Conservation (phyloP, 1,140 invertebrate genomes). For the Diachasma alloeum region DNA sequence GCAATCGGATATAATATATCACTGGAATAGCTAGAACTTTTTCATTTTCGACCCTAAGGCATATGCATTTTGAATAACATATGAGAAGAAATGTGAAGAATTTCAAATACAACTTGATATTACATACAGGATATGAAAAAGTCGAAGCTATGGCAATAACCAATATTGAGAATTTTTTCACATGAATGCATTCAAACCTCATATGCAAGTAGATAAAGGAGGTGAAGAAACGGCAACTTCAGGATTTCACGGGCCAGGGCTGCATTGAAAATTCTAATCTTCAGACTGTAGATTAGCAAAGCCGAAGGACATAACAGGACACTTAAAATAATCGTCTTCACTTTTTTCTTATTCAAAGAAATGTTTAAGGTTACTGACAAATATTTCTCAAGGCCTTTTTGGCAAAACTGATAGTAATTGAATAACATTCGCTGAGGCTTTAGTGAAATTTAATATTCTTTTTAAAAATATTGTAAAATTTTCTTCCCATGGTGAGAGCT, state of each 20-base stretch:
- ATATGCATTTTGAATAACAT: neutral
- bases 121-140: neutral
- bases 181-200: neutral
- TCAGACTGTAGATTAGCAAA: no score
- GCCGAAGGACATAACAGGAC: no score
- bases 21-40: neutral
- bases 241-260: no score
- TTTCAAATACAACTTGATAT: neutral
- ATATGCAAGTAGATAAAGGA: neutral
- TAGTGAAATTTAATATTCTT: neutral
- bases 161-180: neutral
- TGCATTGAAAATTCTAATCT: no score
- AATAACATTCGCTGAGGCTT: no score
- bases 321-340: no score
- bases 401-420: no score
- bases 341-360: no score
- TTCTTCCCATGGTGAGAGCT: neutral
- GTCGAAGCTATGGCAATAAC: neutral
- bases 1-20: neutral
- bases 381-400: no score
- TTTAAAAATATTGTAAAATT: no score
- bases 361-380: no score
- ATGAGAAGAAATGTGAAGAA: neutral
- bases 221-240: neutral
- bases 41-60: neutral